These are phyloP conservation scores for Halictus quadricinctus DNA, from an alignment of 2,888 invertebrate species.

Conservation along the genomic window DNA sequence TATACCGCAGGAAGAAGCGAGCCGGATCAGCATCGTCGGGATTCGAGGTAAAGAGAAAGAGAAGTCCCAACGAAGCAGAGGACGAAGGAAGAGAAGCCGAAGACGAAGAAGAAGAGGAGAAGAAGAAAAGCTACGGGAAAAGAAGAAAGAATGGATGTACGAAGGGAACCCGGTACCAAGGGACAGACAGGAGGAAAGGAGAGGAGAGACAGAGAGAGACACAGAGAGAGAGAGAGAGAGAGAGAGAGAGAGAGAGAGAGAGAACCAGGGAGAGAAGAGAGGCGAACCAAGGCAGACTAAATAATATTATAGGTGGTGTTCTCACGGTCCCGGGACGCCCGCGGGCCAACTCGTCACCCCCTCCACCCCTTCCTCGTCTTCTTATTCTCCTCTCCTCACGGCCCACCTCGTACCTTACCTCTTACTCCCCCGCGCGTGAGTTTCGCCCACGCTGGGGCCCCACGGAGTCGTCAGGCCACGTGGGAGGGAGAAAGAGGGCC, in stretches of 20 bases:
- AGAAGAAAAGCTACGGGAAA: constrained; percentile 38
- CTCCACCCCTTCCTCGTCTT: constrained; percentile 62
- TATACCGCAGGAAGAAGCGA: constrained; percentile 39
- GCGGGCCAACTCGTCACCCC: constrained; percentile 81
- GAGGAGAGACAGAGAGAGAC: constrained; percentile 44
- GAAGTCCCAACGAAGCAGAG: constrained; percentile 22
- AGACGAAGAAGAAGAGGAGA: constrained; percentile 23
- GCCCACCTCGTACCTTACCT: constrained; percentile 54
- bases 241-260: constrained; percentile 53
- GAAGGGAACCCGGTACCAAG: constrained; percentile 2
- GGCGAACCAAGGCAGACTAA: constrained; percentile 79
- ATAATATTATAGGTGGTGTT: constrained; percentile 83
- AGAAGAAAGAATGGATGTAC: constrained; percentile 25
- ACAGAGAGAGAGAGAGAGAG: constrained; percentile 33
- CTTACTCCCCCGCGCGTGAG: constrained; percentile 69
- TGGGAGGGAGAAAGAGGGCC: constrained; percentile 65
- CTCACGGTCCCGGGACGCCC: constrained; percentile 82
- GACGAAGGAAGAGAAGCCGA: constrained; percentile 13
- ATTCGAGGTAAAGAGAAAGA: constrained; percentile 25
- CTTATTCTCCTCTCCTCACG: constrained; percentile 61
- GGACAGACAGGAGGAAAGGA: constrained; percentile 33
- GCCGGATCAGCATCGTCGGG: constrained; percentile 30
- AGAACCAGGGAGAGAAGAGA: constrained; percentile 59
- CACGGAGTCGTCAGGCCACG: constrained; percentile 60
- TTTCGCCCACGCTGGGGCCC: constrained; percentile 79